Evolutionary conservation across 23 tunicate species (phyloP).

Genomic region (Trididemnum clinides): DNA sequence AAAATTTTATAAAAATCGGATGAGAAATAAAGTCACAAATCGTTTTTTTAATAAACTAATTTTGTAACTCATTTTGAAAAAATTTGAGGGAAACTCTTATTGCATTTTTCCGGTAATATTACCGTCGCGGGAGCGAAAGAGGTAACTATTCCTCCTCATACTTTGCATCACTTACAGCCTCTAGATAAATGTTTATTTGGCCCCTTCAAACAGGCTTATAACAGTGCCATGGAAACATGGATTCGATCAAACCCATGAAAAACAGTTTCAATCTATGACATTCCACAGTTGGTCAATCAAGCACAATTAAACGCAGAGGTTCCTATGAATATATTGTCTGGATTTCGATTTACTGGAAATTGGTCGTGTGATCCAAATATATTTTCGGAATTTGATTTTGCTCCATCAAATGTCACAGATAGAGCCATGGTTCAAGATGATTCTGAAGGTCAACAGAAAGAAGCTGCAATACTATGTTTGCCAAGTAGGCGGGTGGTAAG

Average conservation of each 20-base stretch:
- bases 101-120: too few relatives aligned
- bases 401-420: conserved; percentile 12
- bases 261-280: conserved; percentile 5
- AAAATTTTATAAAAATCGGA: too few relatives aligned
- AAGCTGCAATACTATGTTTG: too few relatives aligned
- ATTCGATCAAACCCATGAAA: neutral
- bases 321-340: neutral
- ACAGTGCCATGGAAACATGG: conserved; percentile 18
- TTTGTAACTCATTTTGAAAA: too few relatives aligned
- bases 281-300: conserved; percentile 8
- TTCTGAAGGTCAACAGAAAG: too few relatives aligned
- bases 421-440: too few relatives aligned
- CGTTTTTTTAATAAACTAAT: too few relatives aligned
- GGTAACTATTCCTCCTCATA: conserved; percentile 39
- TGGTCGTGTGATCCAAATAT: neutral
- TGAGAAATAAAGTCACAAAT: too few relatives aligned
- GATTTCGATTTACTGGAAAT: neutral
- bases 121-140: too few relatives aligned
- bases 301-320: neutral
- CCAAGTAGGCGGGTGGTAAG: too few relatives aligned
- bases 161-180: conserved; percentile 35
- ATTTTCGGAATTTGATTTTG: conserved; percentile 1
- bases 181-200: conserved; percentile 13
- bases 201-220: conserved; percentile 2
- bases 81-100: too few relatives aligned